Conservation (phyloP, 2,888 invertebrate species). For the Lasioglossum villosulum region DNA sequence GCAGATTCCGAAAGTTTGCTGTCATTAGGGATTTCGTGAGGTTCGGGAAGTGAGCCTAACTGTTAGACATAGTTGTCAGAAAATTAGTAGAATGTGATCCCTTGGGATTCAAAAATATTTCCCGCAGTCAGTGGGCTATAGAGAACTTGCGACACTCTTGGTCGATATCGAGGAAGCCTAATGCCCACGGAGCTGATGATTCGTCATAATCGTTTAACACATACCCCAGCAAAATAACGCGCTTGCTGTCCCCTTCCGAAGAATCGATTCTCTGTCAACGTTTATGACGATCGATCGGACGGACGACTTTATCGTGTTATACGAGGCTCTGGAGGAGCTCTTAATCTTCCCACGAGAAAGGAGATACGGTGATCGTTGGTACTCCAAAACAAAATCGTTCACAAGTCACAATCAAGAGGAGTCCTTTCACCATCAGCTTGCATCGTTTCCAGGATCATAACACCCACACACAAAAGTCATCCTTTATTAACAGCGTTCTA, state of each 20-base stretch:
- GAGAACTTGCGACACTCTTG: neutral
- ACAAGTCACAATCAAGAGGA: neutral
- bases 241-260: neutral
- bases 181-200: slow-evolving; percentile 27
- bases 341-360: slow-evolving; percentile 9
- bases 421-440: neutral
- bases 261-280: slow-evolving; percentile 33
- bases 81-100: neutral
- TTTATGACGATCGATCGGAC: slow-evolving; percentile 27
- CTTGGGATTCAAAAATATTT: slow-evolving; percentile 24
- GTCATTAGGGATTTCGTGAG: neutral
- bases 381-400: slow-evolving; percentile 48
- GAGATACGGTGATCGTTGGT: slow-evolving; percentile 41
- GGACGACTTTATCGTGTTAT: slow-evolving; percentile 12
- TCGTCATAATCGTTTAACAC: slow-evolving; percentile 44
- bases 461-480: neutral
- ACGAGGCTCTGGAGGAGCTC: neutral
- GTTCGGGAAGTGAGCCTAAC: neutral
- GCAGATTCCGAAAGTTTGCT: neutral
- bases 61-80: neutral
- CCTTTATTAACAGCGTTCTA: no score
- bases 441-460: neutral
- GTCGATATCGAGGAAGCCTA: slow-evolving; percentile 26
- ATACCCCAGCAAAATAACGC: slow-evolving; percentile 16
- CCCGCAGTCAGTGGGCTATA: neutral